These are phyloP conservation scores for Leptopilina clavipes DNA, from an alignment of 1,140 invertebrate genomes.

Conservation along the genomic window DNA sequence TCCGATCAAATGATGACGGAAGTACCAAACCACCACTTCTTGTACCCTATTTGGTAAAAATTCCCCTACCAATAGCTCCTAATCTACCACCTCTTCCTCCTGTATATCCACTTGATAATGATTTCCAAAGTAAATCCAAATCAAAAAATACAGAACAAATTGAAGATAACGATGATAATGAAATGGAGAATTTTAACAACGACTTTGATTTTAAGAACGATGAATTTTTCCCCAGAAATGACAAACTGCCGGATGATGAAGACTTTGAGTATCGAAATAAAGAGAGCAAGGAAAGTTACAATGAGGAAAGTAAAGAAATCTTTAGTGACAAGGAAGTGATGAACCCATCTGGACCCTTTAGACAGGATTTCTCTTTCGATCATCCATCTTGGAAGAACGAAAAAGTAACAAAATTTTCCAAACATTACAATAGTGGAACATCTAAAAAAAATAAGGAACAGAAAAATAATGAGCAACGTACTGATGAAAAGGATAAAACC, in stretches of 20 bases:
- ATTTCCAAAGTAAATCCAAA: conserved; percentile 34
- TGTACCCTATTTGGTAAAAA: conserved; percentile 53
- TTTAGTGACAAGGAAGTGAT: conserved; percentile 54
- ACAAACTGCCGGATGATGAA: neutral
- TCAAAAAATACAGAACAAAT: neutral
- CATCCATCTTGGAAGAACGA: conserved; percentile 58
- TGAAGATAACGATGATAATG: neutral
- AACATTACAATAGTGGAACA: neutral
- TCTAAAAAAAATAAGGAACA: conserved; percentile 44
- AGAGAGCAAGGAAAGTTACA: conserved; percentile 55
- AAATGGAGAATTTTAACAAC: conserved; percentile 3
- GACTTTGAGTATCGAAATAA: conserved; percentile 50
- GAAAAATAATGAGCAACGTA: conserved; percentile 29
- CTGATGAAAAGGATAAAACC: conserved; percentile 32
- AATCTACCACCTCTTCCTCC: conserved; percentile 55
- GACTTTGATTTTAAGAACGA: neutral
- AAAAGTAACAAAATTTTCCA: conserved; percentile 48
- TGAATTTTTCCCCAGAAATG: neutral
- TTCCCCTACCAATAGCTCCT: conserved; percentile 58
- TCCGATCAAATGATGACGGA: conserved; percentile 24
- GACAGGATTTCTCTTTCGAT: conserved; percentile 42
- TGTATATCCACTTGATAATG: conserved; percentile 34
- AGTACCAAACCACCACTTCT: conserved; percentile 46
- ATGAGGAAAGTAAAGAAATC: conserved; percentile 55
- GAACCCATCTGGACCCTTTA: conserved; percentile 26